Base-by-base conservation (phyloP, 2,113 vertebrate species). In the Ellobius talpinus region DNA sequence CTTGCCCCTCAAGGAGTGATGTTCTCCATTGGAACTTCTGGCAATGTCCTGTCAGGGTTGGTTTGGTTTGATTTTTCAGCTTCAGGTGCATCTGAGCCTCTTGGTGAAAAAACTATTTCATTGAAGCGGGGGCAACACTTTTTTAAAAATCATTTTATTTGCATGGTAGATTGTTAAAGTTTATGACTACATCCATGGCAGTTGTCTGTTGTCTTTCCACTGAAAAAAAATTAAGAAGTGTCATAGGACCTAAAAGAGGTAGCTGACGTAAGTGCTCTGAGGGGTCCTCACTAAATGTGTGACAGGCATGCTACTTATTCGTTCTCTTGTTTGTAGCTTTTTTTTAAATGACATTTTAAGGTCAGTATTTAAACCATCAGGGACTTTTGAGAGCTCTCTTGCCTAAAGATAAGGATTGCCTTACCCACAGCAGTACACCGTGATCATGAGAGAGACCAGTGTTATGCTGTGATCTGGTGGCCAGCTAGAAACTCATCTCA, bases 261-360 rank as follows among this genome's bases (percentile, higher is more conserved):
- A 94, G 95, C 96, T 96, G 79, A 79, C 77, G 95, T 92, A 96
- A 93, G 90, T 96, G 94, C 97, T 94, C 94, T 97, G 96, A 96
- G 98, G 97, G 97, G 97, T 98, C 97, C 96, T 98, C 97, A 95
- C 94, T 98, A 97, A 98, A 98, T 98, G 98, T 97, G 95, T 94
- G 98, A 96, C 97, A 98, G 98, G 98, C 98, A 98, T 99, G 99
- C 99, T 99, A 98, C 98, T 99, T 98, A 97, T 98, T 89, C 98
- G 98, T 95, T 93, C 94, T 95, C 87, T 91, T 97, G 97, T 98
- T 99, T 99, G 98, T 98, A 99, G 98, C 9, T 74, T 73, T 99
- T 98, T 98, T 98, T 98, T 98, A 2, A 98, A 99, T 99, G 98
- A 98, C 98, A 95, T 98, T 98, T 98, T 91, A 97, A 97, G 97